Evolutionary conservation across 2,888 invertebrate genomes (phyloP), one percentile per base, ranked within the genome.

Genomic region (Dinocampus coccinellae): DNA sequence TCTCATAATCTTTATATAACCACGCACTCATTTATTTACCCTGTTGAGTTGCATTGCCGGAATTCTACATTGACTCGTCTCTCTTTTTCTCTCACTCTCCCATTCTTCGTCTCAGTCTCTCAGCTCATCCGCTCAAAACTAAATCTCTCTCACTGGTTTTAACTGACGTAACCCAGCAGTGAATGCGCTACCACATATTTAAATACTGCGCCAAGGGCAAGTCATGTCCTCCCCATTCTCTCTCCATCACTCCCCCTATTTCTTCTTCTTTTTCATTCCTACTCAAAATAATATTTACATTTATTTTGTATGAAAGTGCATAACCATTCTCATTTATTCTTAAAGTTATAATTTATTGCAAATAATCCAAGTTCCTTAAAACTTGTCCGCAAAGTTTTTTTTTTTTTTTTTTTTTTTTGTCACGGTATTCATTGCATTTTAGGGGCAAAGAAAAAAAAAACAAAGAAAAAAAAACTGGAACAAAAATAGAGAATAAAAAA

Each of bases 141-240:
- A 33, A 33, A 34, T 24, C 47, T 16, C 20, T 64, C n/a, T 11
- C 20, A 16, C 1, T 24, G 2, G 9, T 20, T 60, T 34, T 60
- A 22, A 34, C 22, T 66, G 66, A 66, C 57, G 66, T 66, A 66
- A 66, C 42, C 7, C 20, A 66, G 39, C 16, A 57, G 36, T 36
- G 16, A 7, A 16, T 9, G 9, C 16, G 1, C 47, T 16, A 36
- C 34, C 22, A 33, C 55, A 26, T 24, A 66, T 33, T 66, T 57
- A 55, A 66, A 36, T 39, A 22, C 36, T 57, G 55, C 16, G 20
- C 66, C 66, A 66, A 66, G 66, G 66, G 66, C 66, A 57, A 57
- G 33, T 57, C 34, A n/a, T 39, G 36, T 57, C 29, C 47, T 47
- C 36, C 36, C 16, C 57, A 16, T 34, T 33, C 52, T 33, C 22